phyloP scores from a whole-genome alignment of 2,888 invertebrate genomes.

The Beris chalybata region DNA sequence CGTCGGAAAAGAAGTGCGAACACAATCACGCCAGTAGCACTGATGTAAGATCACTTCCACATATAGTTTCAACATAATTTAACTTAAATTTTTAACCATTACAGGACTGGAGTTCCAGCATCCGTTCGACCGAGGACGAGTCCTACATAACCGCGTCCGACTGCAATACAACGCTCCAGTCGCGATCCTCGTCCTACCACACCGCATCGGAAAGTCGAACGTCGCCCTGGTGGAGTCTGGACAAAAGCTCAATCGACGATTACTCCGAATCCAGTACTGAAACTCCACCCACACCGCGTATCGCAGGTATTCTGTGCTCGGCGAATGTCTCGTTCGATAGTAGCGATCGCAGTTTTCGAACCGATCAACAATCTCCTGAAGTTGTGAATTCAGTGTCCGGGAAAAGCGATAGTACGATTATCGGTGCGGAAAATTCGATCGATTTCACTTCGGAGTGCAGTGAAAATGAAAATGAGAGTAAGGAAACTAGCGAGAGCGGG shows the following conservation, averaged over 20 bases:
- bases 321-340: slow-evolving; percentile 53
- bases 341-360: slow-evolving; percentile 50
- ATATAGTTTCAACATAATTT: neutral
- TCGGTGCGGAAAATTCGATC: neutral
- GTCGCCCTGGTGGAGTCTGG: slow-evolving; percentile 62
- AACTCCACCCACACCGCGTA: slow-evolving; percentile 40
- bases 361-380: slow-evolving; percentile 45
- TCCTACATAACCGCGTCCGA: slow-evolving; percentile 71
- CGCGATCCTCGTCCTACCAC: slow-evolving; percentile 70
- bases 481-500: neutral
- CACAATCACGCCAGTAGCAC: slow-evolving; percentile 38
- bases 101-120: slow-evolving; percentile 55
- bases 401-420: slow-evolving; percentile 13
- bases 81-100: slow-evolving; percentile 16
- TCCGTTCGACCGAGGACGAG: slow-evolving; percentile 61
- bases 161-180: slow-evolving; percentile 64
- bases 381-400: slow-evolving; percentile 1
- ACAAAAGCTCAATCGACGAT: slow-evolving; percentile 56
- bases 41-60: slow-evolving; percentile 40
- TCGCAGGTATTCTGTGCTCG: slow-evolving; percentile 47
- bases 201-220: slow-evolving; percentile 69
- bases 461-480: slow-evolving; percentile 4
- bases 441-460: neutral
- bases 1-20: slow-evolving; percentile 48
- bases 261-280: slow-evolving; percentile 44